phyloP scores from a whole-genome alignment of 2,113 vertebrate genomes.

The Himantopus leucocephalus region DNA sequence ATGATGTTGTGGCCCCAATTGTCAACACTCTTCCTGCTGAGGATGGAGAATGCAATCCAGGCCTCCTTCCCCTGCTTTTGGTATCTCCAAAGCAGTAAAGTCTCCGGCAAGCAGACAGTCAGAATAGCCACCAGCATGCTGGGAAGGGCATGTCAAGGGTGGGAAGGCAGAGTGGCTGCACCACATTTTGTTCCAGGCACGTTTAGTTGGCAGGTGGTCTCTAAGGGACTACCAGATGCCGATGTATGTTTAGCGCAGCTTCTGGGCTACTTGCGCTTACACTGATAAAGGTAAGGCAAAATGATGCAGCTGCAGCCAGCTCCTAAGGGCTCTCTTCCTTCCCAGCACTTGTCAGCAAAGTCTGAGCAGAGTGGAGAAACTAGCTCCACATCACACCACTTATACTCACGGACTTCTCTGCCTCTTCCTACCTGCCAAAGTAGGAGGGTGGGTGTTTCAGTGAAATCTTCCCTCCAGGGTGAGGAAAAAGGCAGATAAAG shows the following conservation, averaged over 20 bases:
- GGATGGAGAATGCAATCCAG: neutral
- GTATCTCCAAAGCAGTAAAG: neutral
- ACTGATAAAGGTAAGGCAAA: neutral
- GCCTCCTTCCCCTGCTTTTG: neutral
- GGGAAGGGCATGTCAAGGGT: neutral
- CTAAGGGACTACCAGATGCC: neutral
- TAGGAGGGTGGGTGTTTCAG: neutral
- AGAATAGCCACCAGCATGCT: neutral
- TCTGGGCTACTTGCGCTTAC: neutral
- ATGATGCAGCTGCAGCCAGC: neutral
- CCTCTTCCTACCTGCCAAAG: neutral
- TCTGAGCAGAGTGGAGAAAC: neutral
- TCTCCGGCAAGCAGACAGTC: neutral
- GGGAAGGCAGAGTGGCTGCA: conserved; percentile 10
- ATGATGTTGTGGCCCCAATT: neutral
- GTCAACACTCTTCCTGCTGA: neutral
- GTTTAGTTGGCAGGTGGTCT: neutral
- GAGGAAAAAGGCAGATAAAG: neutral
- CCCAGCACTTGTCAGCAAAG: neutral
- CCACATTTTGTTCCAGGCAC: neutral
- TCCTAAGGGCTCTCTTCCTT: neutral
- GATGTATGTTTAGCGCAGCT: neutral
- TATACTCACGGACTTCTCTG: neutral
- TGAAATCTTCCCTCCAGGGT: neutral
- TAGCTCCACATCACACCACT: neutral